phyloP scores from a whole-genome alignment of 92 coral and sea anemone species.

The Siderastrea radians region DNA sequence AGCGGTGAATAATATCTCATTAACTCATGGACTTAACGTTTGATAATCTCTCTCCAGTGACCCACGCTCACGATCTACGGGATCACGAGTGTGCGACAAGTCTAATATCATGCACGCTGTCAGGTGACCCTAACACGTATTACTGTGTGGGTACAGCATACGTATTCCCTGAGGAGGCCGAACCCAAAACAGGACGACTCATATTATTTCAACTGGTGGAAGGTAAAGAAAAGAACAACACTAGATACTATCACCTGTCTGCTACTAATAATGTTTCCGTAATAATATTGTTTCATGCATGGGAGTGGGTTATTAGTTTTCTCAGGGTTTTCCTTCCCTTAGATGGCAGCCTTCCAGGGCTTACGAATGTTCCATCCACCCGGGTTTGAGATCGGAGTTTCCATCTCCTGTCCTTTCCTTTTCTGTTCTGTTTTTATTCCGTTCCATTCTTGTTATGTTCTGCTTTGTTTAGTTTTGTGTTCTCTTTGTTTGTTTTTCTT shows the following conservation, averaged over 20 bases:
- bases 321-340: too few species aligned
- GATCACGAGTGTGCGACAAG: slow-evolving; percentile 93
- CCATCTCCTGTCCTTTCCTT: too few species aligned
- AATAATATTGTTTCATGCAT: too few species aligned
- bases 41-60: slow-evolving; percentile 59
- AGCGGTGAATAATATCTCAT: background rate
- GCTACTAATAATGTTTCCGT: background rate
- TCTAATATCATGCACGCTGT: slow-evolving; percentile 90
- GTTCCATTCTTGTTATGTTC: too few species aligned
- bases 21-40: too few species aligned
- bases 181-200: slow-evolving; percentile 94
- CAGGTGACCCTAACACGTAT: slow-evolving; percentile 86
- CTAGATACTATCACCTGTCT: background rate
- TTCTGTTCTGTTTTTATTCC: too few species aligned
- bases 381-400: too few species aligned
- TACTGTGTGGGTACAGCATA: slow-evolving; percentile 97
- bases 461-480: too few species aligned
- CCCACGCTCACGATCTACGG: slow-evolving; percentile 91
- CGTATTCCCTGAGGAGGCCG: slow-evolving; percentile 95
- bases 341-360: too few species aligned
- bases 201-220: slow-evolving; percentile 89
- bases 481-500: too few species aligned
- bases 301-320: too few species aligned
- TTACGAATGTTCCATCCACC: too few species aligned
- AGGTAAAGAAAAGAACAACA: slow-evolving; percentile 50